Percentiles rank a stretch among this genome's conserved stretches.
phyloP scores from a whole-genome alignment of 2,797 vertebrate species.

The Enteromius unitaeniatus region DNA sequence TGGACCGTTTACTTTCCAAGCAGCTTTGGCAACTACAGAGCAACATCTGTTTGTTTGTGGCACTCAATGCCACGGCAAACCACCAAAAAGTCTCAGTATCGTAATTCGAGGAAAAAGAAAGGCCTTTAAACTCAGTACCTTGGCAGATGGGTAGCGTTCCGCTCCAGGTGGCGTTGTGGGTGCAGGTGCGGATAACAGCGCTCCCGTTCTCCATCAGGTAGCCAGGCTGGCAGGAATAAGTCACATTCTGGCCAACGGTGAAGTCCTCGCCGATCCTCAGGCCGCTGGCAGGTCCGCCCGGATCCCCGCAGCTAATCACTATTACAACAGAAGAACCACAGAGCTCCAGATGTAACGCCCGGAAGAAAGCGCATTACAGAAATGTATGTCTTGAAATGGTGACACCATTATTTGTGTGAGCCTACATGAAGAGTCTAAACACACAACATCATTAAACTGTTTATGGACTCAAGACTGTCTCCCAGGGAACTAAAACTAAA shows the following conservation, averaged over 20 bases:
- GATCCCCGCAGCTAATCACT: constrained; percentile 96
- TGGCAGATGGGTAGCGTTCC: constrained; percentile 86
- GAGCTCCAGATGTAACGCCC: background rate
- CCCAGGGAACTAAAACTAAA: constrained; percentile 27
- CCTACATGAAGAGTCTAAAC: background rate
- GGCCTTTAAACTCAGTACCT: constrained; percentile 75
- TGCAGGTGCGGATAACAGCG: constrained; percentile 82
- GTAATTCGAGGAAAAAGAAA: constrained; percentile 55
- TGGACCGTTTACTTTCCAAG: constrained; percentile 64
- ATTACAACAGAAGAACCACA: constrained; percentile 38
- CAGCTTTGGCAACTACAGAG: constrained; percentile 56
- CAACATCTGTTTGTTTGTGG: constrained; percentile 61
- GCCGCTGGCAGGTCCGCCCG: constrained; percentile 90
- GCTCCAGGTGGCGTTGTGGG: constrained; percentile 93
- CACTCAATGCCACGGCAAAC: constrained; percentile 63
- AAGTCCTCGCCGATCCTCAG: constrained; percentile 89
- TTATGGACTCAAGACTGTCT: constrained; percentile 29
- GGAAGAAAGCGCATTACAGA: background rate
- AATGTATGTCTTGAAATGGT: background rate
- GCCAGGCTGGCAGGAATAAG: constrained; percentile 91
- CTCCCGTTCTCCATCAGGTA: constrained; percentile 84
- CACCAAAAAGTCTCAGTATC: constrained; percentile 60
- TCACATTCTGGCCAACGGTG: constrained; percentile 91
- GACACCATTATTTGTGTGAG: background rate
- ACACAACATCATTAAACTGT: constrained; percentile 26